These are phyloP conservation scores for rabbit (Oryctolagus cuniculus) DNA, from an alignment of 2,113 vertebrate species.

Conservation along the genomic window mOryCun1.1 NC_091438.1:34303501-34304000, in stretches of 20 bases:
- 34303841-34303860: too few relatives aligned
- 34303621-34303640: not conserved
- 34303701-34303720: not conserved
- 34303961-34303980: too few relatives aligned
- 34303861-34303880: too few relatives aligned
- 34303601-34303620: not conserved
- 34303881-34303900: too few relatives aligned
- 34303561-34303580: not conserved
- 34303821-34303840: too few relatives aligned
- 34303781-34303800: not conserved
- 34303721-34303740: rapidly evolving
- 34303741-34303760: too few relatives aligned
- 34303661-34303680: not conserved
- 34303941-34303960: too few relatives aligned
- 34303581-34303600: not conserved
- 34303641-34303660: not conserved
- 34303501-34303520: not conserved
- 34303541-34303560: not conserved
- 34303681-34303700: rapidly evolving
- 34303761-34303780: not conserved
- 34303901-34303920: too few relatives aligned
- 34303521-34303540: not conserved
- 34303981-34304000: too few relatives aligned
- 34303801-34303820: too few relatives aligned
- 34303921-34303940: too few relatives aligned